Base-by-base conservation (phyloP, 2,113 vertebrate genomes). In the Bolborhynchus lineola region DNA sequence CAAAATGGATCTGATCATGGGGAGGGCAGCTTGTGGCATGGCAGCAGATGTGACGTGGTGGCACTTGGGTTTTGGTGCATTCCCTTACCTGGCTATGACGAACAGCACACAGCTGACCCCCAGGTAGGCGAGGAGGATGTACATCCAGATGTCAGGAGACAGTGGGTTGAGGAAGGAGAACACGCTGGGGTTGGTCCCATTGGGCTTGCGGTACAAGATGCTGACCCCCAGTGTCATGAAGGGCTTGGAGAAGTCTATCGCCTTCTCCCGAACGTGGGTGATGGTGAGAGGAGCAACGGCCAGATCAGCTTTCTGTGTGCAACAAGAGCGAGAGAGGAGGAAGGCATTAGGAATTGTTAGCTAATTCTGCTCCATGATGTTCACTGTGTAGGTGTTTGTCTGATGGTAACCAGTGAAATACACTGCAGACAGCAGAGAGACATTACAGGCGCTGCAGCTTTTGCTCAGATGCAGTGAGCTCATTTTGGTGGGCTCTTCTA, bases 81-180 rank as follows among this genome's bases (percentile, higher is more conserved):
- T 11, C 42, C 62, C 97, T 99, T 98, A 99, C 99, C 99, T 99
- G 97, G 99, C 99, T 47, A 99, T 99, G 97, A 99, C 99, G 88
- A 99, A 99, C 23, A 99, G 99, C 90, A 99, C 99, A 35, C 99
- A 99, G 98, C 99, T 99, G 95, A 99, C 99, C 4, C 99, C 99
- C 75, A 99, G 98, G 97, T 99, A 99, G 74, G 99, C 99, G 2
- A 99, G 98, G 6, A 99, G 98, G 93, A 99, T 99, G 95, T 99
- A 99, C 98, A 99, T 99, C 99, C 99, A 99, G 92, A 99, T 99
- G 96, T 99, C 99, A 0, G 99, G 99, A 60, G 99, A 99, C 92
- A 99, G 98, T 8, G 99, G 99, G 94, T 99, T 99, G 80, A 99
- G 99, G 97, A 99, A 99, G 96, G 99, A 99, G 98, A 99, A 99